Conservation (phyloP, 2,888 invertebrate genomes). For the Loripinus fragilis region DNA sequence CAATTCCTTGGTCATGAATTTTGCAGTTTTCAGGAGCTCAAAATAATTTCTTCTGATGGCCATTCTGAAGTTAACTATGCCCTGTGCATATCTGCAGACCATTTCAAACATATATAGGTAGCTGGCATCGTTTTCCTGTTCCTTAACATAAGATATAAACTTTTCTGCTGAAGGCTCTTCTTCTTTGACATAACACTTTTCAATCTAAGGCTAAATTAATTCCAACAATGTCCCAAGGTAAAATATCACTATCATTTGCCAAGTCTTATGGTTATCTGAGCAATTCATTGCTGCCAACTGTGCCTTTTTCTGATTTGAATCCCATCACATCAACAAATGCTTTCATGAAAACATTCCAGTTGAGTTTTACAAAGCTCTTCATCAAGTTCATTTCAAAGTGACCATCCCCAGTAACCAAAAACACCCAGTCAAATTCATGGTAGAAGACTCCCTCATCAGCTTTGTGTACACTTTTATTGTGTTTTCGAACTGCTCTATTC, state of each 20-base stretch:
- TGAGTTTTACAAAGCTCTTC: conserved; percentile 33
- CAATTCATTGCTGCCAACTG: conserved; percentile 17
- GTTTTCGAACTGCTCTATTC: conserved; percentile 15
- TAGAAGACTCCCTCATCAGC: too few species aligned
- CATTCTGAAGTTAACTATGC: conserved; percentile 32
- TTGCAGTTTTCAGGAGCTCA: conserved; percentile 15
- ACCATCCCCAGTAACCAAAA: conserved; percentile 22
- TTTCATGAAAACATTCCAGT: conserved; percentile 38
- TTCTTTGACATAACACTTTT: background rate
- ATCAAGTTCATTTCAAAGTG: conserved; percentile 40
- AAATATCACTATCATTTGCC: conserved; percentile 27
- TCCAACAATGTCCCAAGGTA: conserved; percentile 26
- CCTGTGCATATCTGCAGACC: conserved; percentile 24
- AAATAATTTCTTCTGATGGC: conserved; percentile 26
- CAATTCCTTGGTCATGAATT: conserved; percentile 38
- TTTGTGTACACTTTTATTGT: too few species aligned
- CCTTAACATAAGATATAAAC: conserved; percentile 18
- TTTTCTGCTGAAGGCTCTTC: background rate
- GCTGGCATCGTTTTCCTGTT: background rate
- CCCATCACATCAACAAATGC: conserved; percentile 26
- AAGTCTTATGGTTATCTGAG: conserved; percentile 39
- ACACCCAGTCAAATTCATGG: conserved; percentile 33
- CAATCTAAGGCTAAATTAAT: conserved; percentile 22
- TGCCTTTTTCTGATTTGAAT: conserved; percentile 31
- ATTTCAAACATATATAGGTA: conserved; percentile 26